These are phyloP conservation scores for Sinotaia quadrata DNA, from an alignment of 2,888 invertebrate species.

Conservation along the genomic window DNA sequence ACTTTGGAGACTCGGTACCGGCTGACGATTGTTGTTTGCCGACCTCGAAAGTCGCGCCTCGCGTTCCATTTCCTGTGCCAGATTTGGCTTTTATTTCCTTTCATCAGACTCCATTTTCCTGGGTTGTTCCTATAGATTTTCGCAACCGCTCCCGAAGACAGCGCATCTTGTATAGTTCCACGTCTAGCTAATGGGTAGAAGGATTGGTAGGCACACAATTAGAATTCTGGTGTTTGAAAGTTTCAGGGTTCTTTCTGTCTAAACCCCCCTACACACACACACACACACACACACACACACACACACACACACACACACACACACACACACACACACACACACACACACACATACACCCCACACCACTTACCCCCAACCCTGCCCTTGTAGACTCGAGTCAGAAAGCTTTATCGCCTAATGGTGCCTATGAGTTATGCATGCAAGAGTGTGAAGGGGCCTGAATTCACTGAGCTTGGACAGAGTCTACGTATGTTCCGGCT, in stretches of 20 bases:
- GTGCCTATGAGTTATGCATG: no score
- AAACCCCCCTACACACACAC: not conserved
- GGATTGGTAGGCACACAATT: conserved; percentile 26
- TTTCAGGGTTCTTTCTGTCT: not conserved
- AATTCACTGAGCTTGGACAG: no score
- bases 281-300: no score
- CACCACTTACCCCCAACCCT: not conserved
- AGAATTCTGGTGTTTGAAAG: conserved; percentile 9
- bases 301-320: no score
- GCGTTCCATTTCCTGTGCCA: conserved; percentile 39
- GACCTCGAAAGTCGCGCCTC: conserved; percentile 33
- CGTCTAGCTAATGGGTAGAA: conserved; percentile 25
- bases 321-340: no score
- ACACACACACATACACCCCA: no score
- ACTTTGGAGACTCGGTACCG: conserved; percentile 18
- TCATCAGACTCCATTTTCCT: conserved; percentile 39
- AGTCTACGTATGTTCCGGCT: no score
- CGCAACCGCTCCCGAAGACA: conserved; percentile 14
- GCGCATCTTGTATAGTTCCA: conserved; percentile 3
- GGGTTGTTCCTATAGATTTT: conserved; percentile 38
- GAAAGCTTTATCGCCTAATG: no score
- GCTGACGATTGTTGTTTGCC: conserved; percentile 31
- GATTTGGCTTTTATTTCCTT: conserved; percentile 40
- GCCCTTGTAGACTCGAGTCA: not conserved
- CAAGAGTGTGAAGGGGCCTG: no score